phyloP scores from a whole-genome alignment of 2,888 invertebrate species.

The Troides helena region DNA sequence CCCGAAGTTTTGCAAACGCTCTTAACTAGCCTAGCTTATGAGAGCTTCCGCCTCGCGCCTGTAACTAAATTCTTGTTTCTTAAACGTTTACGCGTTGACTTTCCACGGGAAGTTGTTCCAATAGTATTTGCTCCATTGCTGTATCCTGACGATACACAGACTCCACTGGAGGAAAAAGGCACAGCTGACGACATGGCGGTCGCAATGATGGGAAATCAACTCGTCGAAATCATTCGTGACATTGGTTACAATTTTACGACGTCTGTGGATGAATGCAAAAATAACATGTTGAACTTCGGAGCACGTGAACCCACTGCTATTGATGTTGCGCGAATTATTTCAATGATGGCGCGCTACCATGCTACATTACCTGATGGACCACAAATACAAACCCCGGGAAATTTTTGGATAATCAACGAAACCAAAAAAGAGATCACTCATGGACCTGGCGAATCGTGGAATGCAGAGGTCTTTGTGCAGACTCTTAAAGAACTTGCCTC shows the following conservation, averaged over 20 bases:
- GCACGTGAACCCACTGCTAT: slow-evolving; percentile 90
- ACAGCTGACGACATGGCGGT: slow-evolving; percentile 81
- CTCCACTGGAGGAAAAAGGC: slow-evolving; percentile 82
- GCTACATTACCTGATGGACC: slow-evolving; percentile 83
- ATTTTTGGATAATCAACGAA: slow-evolving; percentile 82
- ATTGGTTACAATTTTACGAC: slow-evolving; percentile 94
- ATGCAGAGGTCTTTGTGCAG: slow-evolving; percentile 95
- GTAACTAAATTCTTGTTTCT: slow-evolving; percentile 91
- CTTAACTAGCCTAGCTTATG: slow-evolving; percentile 82
- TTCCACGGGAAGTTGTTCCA: slow-evolving; percentile 92
- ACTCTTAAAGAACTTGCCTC: slow-evolving; percentile 94
- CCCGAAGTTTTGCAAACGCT: slow-evolving; percentile 94
- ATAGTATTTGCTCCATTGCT: slow-evolving; percentile 93
- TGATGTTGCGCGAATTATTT: slow-evolving; percentile 91
- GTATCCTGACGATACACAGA: slow-evolving; percentile 88
- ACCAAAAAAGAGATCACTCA: slow-evolving; percentile 77
- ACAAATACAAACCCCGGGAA: slow-evolving; percentile 84
- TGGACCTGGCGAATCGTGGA: slow-evolving; percentile 86
- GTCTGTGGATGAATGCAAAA: slow-evolving; percentile 92
- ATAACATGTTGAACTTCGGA: slow-evolving; percentile 89
- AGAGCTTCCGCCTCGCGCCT: slow-evolving; percentile 83
- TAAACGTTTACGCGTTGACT: slow-evolving; percentile 90
- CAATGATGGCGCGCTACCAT: slow-evolving; percentile 92
- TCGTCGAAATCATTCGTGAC: slow-evolving; percentile 94
- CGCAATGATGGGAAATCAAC: slow-evolving; percentile 86